A percentile compares a stretch with the other conserved stretches of the same genome.
Evolutionary conservation across 2,113 vertebrate species (phyloP).

Genomic region (Cervus canadensis): DNA sequence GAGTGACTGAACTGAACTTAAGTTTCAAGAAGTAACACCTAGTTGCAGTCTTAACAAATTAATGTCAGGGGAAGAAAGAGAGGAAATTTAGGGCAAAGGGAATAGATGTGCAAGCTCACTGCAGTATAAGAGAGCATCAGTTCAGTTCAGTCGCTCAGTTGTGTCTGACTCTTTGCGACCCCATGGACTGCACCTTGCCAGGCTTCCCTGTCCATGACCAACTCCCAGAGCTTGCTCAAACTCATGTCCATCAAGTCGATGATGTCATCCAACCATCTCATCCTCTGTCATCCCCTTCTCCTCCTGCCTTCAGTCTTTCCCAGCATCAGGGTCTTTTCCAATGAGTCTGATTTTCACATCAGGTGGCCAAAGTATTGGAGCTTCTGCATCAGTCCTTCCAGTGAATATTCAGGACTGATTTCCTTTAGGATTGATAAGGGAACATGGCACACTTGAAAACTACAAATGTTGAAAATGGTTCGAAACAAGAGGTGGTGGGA

Average conservation of each 20-base stretch:
- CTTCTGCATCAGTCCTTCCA: neutral
- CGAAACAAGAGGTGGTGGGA: neutral
- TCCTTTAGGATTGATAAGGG: neutral
- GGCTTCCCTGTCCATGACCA: neutral
- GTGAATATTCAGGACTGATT: neutral
- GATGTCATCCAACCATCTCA: neutral
- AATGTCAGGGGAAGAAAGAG: neutral
- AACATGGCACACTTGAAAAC: neutral
- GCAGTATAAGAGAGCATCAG: neutral
- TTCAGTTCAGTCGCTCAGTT: neutral
- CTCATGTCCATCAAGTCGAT: neutral
- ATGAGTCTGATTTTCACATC: neutral
- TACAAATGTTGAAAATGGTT: neutral
- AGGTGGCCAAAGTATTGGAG: neutral
- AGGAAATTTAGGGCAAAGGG: neutral
- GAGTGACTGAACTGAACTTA: too few species aligned
- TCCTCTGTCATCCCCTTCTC: neutral
- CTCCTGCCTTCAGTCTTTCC: neutral
- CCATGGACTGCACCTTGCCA: neutral
- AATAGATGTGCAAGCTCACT: neutral
- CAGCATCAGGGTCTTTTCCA: neutral
- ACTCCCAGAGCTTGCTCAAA: neutral
- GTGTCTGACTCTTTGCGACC: fast-evolving
- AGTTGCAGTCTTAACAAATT: neutral
- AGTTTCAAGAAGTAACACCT: neutral